Evolutionary conservation across 2,113 vertebrate genomes (phyloP).

Genomic region (Gambusia holbrooki): DNA sequence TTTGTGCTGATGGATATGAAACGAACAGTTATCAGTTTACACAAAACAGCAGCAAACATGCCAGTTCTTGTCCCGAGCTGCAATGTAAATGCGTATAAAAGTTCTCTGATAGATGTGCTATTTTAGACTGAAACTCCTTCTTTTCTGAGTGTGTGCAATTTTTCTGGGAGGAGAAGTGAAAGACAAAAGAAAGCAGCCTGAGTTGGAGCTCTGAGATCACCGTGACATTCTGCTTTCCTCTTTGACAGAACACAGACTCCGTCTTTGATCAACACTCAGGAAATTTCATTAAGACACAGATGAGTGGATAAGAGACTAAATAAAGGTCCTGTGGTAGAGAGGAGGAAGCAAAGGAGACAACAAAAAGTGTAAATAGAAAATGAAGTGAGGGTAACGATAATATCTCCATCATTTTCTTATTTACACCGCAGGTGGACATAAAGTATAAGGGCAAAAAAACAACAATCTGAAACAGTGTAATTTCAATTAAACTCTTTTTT

Average conservation of each 20-base stretch:
- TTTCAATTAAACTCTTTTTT: background rate
- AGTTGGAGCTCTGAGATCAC: conserved; percentile 41
- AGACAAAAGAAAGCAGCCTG: conserved; percentile 11
- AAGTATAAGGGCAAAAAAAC: background rate
- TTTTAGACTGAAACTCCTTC: background rate
- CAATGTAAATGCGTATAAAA: background rate
- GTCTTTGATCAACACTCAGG: conserved; percentile 76
- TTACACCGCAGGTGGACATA: background rate
- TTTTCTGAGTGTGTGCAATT: background rate
- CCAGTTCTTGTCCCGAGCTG: background rate
- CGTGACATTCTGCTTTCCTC: conserved; percentile 56
- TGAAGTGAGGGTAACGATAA: background rate
- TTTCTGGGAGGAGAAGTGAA: background rate
- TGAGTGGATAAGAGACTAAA: conserved; percentile 62
- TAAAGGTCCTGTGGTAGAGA: conserved; percentile 58
- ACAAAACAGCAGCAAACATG: conserved; percentile 1
- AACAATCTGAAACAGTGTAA: background rate
- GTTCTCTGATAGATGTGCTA: background rate
- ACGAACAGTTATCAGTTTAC: conserved; percentile 1
- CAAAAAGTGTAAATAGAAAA: conserved; percentile 47
- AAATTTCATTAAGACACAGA: conserved; percentile 74
- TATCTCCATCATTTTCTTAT: background rate
- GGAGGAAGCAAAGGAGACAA: conserved; percentile 52
- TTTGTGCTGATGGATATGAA: background rate
- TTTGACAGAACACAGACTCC: conserved; percentile 65